Conservation (phyloP, 2,113 vertebrate genomes). For the Forbesichthys papilliferus region DNA sequence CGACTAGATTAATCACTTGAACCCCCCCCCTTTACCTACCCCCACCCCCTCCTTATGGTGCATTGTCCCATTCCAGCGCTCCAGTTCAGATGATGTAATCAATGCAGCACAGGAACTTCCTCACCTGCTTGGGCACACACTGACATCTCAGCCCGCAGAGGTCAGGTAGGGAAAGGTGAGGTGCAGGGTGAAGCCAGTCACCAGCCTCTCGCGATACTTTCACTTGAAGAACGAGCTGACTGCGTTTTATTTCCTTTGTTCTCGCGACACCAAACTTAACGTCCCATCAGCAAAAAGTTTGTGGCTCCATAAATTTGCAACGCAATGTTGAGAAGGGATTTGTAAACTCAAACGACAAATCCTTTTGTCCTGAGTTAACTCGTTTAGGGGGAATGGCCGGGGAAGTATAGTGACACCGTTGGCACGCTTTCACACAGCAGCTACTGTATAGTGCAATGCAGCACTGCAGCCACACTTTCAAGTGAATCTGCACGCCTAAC, state of each 20-base stretch:
- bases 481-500: conserved; percentile 40
- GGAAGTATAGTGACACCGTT: conserved; percentile 6
- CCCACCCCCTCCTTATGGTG: conserved; percentile 64
- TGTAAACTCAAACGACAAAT: neutral
- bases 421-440: conserved; percentile 30
- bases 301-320: conserved; percentile 31
- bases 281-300: conserved; percentile 20
- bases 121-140: conserved; percentile 6
- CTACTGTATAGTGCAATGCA: conserved; percentile 22
- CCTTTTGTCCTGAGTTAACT: neutral
- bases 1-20: conserved; percentile 50
- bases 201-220: conserved; percentile 24
- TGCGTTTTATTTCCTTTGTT: neutral
- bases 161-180: conserved; percentile 27
- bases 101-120: conserved; percentile 79
- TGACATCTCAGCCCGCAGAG: conserved; percentile 26
- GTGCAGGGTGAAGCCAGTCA: conserved; percentile 17
- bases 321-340: neutral
- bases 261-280: conserved; percentile 28
- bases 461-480: conserved; percentile 53
- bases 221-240: conserved; percentile 9
- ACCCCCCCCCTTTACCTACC: neutral
- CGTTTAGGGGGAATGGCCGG: no score
- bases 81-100: conserved; percentile 81
- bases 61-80: conserved; percentile 80